Percentiles rank a stretch among this genome's conserved stretches.
Conservation (phyloP, 2,888 invertebrate genomes). For the Camponotus fellah region DNA sequence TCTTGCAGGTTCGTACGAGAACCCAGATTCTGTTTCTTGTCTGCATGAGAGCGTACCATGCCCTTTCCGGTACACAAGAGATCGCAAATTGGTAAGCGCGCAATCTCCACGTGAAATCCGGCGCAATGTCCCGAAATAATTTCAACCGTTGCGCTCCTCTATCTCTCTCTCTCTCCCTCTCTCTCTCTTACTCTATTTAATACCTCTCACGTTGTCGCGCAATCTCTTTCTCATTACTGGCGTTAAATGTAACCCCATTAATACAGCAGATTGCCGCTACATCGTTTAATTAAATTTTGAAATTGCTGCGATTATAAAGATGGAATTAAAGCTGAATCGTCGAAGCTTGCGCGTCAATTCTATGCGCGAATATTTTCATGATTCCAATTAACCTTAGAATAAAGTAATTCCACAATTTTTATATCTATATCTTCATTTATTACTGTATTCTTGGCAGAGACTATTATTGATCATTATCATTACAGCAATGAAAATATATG, state of each 20-base stretch:
- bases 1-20: constrained; percentile 69
- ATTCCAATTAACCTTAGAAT: constrained; percentile 40
- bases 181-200: constrained; percentile 22
- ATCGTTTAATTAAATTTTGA: constrained; percentile 53
- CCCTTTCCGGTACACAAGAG: constrained; percentile 54
- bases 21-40: constrained; percentile 69
- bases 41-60: constrained; percentile 36
- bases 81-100: constrained; percentile 57
- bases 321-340: constrained; percentile 34
- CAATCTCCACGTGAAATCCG: constrained; percentile 44
- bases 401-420: constrained; percentile 8
- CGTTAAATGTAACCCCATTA: constrained; percentile 51
- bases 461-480: not conserved
- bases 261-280: constrained; percentile 51
- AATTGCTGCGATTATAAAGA: constrained; percentile 50
- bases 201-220: constrained; percentile 39
- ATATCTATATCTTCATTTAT: not conserved
- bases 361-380: constrained; percentile 23
- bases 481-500: not conserved
- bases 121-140: constrained; percentile 50
- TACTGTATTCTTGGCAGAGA: not conserved
- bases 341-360: constrained; percentile 31
- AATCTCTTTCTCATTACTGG: constrained; percentile 52
- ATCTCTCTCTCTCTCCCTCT: not conserved
- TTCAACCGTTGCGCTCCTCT: constrained; percentile 42